Evolutionary conservation across 2,113 vertebrate genomes (phyloP).

Genomic region (Dicaeum eximium): DNA sequence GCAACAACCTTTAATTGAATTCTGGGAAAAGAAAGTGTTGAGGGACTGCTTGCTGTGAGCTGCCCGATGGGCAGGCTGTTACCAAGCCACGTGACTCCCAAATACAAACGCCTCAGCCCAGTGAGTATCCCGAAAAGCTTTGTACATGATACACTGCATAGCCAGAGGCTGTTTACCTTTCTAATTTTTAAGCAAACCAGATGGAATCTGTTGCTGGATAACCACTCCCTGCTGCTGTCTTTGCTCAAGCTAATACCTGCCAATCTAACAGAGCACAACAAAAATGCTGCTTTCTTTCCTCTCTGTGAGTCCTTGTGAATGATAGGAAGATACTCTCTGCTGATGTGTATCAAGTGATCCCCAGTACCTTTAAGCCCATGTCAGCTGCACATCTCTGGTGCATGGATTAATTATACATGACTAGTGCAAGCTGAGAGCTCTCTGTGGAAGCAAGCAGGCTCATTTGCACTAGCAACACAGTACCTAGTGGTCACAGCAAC

Average conservation of each 20-base stretch:
- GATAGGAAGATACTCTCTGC: not conserved
- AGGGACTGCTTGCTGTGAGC: not conserved
- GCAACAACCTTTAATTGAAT: slow-evolving; percentile 19
- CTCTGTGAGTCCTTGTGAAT: not conserved
- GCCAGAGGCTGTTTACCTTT: slow-evolving; percentile 34
- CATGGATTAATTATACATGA: slow-evolving; percentile 13
- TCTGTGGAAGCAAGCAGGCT: not conserved
- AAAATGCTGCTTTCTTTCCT: not conserved
- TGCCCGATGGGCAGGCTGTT: slow-evolving; percentile 20
- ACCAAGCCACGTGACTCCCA: slow-evolving; percentile 3
- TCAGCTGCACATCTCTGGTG: not conserved
- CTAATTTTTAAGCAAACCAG: slow-evolving; percentile 42
- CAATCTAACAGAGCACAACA: not conserved
- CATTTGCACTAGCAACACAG: not conserved
- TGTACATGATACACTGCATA: not conserved
- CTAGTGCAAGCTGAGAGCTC: not conserved
- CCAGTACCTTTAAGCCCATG: not conserved
- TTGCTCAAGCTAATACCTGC: not conserved
- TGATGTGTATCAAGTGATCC: not conserved
- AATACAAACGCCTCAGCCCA: not conserved
- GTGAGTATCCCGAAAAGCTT: slow-evolving; percentile 12
- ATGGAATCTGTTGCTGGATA: slow-evolving; percentile 12
- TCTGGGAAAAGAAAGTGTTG: not conserved
- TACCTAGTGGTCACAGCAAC: not conserved
- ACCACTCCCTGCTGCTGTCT: not conserved